These are phyloP conservation scores for Miichthys miiuy DNA, from an alignment of 2,797 vertebrate genomes.

Conservation along the genomic window DNA sequence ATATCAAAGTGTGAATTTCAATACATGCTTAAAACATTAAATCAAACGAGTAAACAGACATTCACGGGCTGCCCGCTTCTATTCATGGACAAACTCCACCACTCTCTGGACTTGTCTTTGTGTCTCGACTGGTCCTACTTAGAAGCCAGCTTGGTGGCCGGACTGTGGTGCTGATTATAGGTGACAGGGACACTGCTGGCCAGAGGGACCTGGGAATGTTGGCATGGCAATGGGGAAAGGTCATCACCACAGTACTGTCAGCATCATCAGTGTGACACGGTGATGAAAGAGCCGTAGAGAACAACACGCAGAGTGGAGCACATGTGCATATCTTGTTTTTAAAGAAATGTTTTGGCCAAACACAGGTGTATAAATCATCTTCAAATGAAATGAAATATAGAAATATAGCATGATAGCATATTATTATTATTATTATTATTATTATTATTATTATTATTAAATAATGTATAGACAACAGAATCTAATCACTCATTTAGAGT, in stretches of 20 bases:
- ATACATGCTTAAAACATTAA: conserved; percentile 25
- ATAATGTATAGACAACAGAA: background rate
- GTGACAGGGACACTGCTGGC: conserved; percentile 82
- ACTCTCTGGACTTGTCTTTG: conserved; percentile 43
- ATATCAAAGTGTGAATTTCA: conserved; percentile 24
- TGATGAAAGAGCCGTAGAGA: conserved; percentile 58
- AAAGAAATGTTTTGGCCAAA: conserved; percentile 4
- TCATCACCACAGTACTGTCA: conserved; percentile 75
- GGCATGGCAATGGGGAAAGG: conserved; percentile 80
- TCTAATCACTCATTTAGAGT: background rate
- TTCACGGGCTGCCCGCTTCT: conserved; percentile 13
- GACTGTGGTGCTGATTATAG: conserved; percentile 70
- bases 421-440: background rate
- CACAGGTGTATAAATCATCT: background rate
- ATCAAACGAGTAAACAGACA: background rate
- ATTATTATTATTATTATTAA: background rate
- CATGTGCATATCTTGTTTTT: conserved; percentile 26
- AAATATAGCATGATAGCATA: background rate
- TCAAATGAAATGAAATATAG: background rate
- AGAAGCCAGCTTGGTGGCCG: conserved; percentile 62
- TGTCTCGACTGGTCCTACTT: conserved; percentile 58
- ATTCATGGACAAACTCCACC: conserved; percentile 14
- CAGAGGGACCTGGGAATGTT: conserved; percentile 71
- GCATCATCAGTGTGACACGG: conserved; percentile 73
- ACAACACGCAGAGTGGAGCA: conserved; percentile 56